Conservation (phyloP, 1,140 invertebrate genomes). For the Melipona quadrifasciata region DNA sequence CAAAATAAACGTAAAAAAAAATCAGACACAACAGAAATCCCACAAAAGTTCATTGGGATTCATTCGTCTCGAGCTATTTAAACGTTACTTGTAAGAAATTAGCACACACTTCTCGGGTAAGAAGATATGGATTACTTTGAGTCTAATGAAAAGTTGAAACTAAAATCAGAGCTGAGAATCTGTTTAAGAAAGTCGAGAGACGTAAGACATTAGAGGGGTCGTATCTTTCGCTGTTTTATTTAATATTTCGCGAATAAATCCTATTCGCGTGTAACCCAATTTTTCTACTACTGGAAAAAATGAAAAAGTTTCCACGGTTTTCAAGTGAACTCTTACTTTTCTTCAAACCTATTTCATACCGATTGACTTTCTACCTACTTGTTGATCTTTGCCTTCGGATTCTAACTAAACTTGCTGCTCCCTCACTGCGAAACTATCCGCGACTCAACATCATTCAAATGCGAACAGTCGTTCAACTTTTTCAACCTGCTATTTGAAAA, state of each 20-base stretch:
- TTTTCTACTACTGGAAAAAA: not conserved
- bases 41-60: not conserved
- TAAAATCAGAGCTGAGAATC: not conserved
- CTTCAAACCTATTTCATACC: conserved; percentile 4
- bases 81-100: not conserved
- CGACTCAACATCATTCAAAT: not conserved
- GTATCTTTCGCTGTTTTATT: not conserved
- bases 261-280: not conserved
- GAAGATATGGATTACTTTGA: too few species aligned
- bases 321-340: not conserved
- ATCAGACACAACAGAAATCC: too few species aligned
- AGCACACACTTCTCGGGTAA: too few species aligned
- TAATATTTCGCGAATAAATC: not conserved
- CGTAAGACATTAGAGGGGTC: not conserved
- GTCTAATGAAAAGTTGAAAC: not conserved
- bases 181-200: not conserved
- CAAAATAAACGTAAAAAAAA: too few species aligned
- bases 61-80: not conserved
- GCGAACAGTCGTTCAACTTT: not conserved
- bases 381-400: not conserved
- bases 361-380: not conserved
- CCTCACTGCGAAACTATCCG: not conserved
- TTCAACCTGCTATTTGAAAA: not conserved
- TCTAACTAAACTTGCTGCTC: not conserved
- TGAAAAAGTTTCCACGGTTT: not conserved